Evolutionary conservation across 2,888 invertebrate genomes (phyloP).

Genomic region (Rhorus exstirpatorius): DNA sequence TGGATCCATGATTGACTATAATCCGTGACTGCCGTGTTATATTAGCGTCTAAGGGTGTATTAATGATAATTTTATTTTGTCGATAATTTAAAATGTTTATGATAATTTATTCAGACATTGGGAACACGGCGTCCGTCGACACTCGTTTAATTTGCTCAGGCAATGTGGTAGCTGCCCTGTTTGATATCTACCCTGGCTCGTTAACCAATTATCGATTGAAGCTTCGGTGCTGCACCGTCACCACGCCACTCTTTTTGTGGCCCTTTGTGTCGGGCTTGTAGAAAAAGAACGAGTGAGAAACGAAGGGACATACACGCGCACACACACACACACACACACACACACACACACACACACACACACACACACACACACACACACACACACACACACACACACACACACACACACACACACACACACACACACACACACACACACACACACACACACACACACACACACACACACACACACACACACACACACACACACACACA

Average conservation of each 20-base stretch:
- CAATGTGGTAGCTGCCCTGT: conserved; percentile 67
- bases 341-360: no score
- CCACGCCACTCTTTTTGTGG: conserved; percentile 32
- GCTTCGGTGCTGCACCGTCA: conserved; percentile 38
- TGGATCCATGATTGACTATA: conserved; percentile 1
- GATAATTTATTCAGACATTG: conserved; percentile 36
- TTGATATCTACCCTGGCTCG: conserved; percentile 78
- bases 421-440: no score
- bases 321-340: no score
- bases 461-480: no score
- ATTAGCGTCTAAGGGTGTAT: background rate
- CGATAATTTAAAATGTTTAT: conserved; percentile 18
- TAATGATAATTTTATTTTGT: conserved; percentile 20
- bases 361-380: no score
- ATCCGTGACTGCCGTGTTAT: no score
- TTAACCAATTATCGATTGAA: conserved; percentile 79
- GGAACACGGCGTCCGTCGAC: conserved; percentile 49
- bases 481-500: no score
- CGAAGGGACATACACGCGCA: no score
- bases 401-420: no score
- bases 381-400: no score
- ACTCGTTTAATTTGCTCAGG: conserved; percentile 69
- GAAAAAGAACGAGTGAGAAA: background rate
- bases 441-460: no score
- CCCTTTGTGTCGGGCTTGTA: conserved; percentile 12